Evolutionary conservation across 2,888 invertebrate genomes (phyloP), one percentile per base, ranked within the genome.

Genomic region (Syritta pipiens): DNA sequence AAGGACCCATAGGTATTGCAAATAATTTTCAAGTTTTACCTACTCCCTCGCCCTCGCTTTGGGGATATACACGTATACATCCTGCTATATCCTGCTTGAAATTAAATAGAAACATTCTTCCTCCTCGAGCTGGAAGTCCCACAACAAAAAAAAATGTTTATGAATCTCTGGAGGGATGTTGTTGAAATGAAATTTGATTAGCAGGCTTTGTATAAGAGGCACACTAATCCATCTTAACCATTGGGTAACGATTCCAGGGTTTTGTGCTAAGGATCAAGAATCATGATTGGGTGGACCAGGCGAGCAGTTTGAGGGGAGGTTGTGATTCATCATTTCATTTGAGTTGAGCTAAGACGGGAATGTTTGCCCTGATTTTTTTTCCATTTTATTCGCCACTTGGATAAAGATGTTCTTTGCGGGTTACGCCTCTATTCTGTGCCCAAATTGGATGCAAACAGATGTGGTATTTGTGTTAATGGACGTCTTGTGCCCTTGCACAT

Each of bases 111-210:
- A 76, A 69, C 69, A 55, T 37, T 67, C 17, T 46, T 46, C 1
- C 9, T 40, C 19, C 62, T 40, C 6, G 14, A 30, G 1, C 4
- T 37, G 14, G 42, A 44, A 26, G 32, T 35, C 1, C 40, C 9
- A 42, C 12, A 19, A 24, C 20, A 35, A 46, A 35, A 14, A 19
- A 51, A 44, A 63, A 69, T 63, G 35, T 55, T 62, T 79, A 79
- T 68, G 67, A 68, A 74, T 74, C 79, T 62, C 79, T 35, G 19
- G 79, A 74, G 79, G 57, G 59, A 69, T 76, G 62, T 67, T 79
- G 77, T 67, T 79, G 72, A 72, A 79, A 79, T 72, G 72, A 72
- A 79, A 72, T 79, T 79, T 72, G 74, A 76, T 76, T 76, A 76
- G 79, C 55, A 68, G 74, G 74, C 74, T 79, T 74, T 67, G 55